Conservation (phyloP, 2,113 vertebrate genomes). For the Rhynchopsitta pachyrhyncha region DNA sequence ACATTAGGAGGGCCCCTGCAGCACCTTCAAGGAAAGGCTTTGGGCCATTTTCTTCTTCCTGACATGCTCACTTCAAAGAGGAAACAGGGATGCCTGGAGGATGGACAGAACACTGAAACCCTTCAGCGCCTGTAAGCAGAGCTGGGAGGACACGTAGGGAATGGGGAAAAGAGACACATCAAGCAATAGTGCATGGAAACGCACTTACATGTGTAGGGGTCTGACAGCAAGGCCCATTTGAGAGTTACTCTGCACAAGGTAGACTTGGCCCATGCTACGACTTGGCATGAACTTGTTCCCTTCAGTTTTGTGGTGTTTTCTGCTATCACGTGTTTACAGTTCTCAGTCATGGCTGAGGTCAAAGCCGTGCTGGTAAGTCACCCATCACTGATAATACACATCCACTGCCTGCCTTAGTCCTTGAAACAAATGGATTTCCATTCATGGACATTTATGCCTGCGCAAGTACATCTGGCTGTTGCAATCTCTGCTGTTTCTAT, state of each 20-base stretch:
- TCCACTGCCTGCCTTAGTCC: not conserved
- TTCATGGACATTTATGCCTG: not conserved
- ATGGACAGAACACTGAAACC: not conserved
- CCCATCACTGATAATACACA: not conserved
- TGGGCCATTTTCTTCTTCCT: not conserved
- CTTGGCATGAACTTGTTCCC: not conserved
- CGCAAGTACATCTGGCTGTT: not conserved
- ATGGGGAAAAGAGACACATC: not conserved
- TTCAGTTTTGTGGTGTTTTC: not conserved
- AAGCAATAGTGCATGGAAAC: rapidly evolving
- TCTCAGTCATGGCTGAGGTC: not conserved
- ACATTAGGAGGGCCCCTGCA: not conserved
- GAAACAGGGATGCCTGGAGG: not conserved
- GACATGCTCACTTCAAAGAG: not conserved
- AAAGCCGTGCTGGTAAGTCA: not conserved
- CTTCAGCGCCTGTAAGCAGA: not conserved
- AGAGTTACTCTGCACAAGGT: not conserved
- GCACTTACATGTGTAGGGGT: rapidly evolving
- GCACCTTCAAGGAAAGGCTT: conserved; percentile 14
- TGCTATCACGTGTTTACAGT: not conserved
- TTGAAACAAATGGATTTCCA: not conserved
- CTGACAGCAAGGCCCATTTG: rapidly evolving
- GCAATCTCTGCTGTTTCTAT: not conserved
- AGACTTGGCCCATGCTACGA: not conserved
- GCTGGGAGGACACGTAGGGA: not conserved